These are phyloP conservation scores for Cotesia vestalis DNA, from an alignment of 1,140 invertebrate genomes.

Conservation along the genomic window DNA sequence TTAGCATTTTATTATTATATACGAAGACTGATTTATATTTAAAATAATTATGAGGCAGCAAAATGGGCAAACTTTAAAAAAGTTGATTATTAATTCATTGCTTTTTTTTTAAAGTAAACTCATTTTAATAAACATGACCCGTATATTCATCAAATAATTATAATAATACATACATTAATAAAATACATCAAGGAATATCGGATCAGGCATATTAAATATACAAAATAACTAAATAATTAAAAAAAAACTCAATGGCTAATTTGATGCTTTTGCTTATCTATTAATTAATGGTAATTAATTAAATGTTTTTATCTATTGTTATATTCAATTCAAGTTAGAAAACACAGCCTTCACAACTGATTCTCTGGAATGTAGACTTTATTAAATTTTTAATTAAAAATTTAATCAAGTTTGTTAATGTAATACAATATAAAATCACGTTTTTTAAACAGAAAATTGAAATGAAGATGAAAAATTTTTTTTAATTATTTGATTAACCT, in stretches of 20 bases:
- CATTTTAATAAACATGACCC: conserved; percentile 44
- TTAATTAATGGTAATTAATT: too few relatives aligned
- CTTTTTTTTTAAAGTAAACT: conserved; percentile 32
- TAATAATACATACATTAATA: neutral
- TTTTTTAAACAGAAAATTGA: too few relatives aligned
- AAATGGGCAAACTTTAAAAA: conserved; percentile 35
- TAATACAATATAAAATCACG: too few relatives aligned
- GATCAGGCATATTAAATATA: conserved; percentile 41
- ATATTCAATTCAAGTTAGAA: too few relatives aligned
- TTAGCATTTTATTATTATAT: conserved; percentile 20
- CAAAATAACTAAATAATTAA: conserved; percentile 7
- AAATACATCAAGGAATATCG: conserved; percentile 41
- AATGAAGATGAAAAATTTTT: too few relatives aligned
- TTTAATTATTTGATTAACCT: too few relatives aligned
- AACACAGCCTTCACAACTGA: too few relatives aligned
- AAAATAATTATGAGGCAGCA: conserved; percentile 6
- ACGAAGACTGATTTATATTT: conserved; percentile 8
- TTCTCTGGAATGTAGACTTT: too few relatives aligned
- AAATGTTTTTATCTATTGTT: too few relatives aligned
- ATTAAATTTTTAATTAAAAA: too few relatives aligned
- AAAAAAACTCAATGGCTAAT: conserved; percentile 2
- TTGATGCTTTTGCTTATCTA: neutral
- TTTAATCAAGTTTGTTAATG: too few relatives aligned
- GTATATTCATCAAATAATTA: conserved; percentile 41
- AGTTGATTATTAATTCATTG: conserved; percentile 23